Evolutionary conservation across 2,797 vertebrate species (phyloP), one percentile per base, ranked within the genome.

Genomic region (Neosalanx taihuensis): DNA sequence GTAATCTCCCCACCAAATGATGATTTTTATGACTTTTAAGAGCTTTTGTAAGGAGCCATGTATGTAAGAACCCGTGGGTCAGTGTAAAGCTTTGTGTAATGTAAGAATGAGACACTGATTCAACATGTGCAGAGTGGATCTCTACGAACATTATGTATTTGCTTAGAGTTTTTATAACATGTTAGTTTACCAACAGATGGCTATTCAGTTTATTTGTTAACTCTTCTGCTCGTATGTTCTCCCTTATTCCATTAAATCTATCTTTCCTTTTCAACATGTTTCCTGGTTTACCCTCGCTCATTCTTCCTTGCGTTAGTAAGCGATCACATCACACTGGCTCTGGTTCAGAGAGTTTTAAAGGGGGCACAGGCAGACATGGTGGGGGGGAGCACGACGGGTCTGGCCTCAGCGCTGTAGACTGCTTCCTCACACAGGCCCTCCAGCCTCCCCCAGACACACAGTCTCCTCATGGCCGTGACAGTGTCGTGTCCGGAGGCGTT

Each of bases 161-260:
- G 79, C 74, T 75, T 79, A 10, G 33, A 77, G 74, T 76, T 86
- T 85, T 75, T 56, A 80, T 69, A 76, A 62, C 72, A 79, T 76
- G 31, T 76, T 73, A 72, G 83, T 74, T 75, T 84, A 81, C 76
- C 78, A 80, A 74, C 74, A 41, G 71, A 72, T 79, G 72, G 75
- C 64, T 6, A 77, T 65, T 79, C 76, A 53, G 67, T 57, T 83
- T 23, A 58, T 87, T 85, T 76, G 79, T 86, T 46, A 71, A 65
- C 57, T 18, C 23, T 53, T 81, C 86, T 80, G 64, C 84, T 85
- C 82, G 9, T 79, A 79, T 84, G 73, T 64, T 76, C 46, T 84
- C 84, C 85, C 82, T 79, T 33, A 72, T 77, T 69, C 85, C 75
- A 91, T 91, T 91, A 92, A 91, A 91, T 81, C 63, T 49, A 15